phyloP scores from a whole-genome alignment of 2,888 invertebrate genomes.

The Bibio marci region DNA sequence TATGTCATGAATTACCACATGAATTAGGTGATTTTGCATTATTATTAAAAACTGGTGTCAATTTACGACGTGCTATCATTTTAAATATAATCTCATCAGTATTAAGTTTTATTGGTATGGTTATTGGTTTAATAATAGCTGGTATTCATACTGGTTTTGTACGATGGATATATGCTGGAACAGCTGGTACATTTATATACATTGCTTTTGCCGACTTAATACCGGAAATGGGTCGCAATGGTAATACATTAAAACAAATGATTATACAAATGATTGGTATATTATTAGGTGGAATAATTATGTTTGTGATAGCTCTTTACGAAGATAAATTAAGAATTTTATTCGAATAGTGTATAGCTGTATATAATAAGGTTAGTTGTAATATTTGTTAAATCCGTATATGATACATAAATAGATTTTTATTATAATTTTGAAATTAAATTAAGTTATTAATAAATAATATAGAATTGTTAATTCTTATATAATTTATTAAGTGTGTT shows the following conservation, averaged over 20 bases:
- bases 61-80: conserved; percentile 47
- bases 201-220: conserved; percentile 67
- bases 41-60: conserved; percentile 58
- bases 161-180: conserved; percentile 61
- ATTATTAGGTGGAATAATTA: conserved; percentile 47
- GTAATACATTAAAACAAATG: conserved; percentile 30
- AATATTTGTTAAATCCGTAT: too few species aligned
- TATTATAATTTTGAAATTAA: too few species aligned
- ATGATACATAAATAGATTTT: too few species aligned
- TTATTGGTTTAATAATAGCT: conserved; percentile 49
- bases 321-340: conserved; percentile 33
- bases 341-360: conserved; percentile 19
- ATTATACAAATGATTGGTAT: conserved; percentile 49
- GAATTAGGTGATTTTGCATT: conserved; percentile 71
- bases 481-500: too few species aligned
- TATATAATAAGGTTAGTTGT: too few species aligned
- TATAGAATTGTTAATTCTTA: too few species aligned
- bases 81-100: conserved; percentile 60
- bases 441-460: too few species aligned
- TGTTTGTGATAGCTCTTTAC: conserved; percentile 55
- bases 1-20: conserved; percentile 68
- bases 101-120: conserved; percentile 56
- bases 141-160: conserved; percentile 51
- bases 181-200: conserved; percentile 66
- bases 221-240: conserved; percentile 39